Evolutionary conservation across 2,888 invertebrate species (phyloP).

Genomic region (Nasonia oneida): DNA sequence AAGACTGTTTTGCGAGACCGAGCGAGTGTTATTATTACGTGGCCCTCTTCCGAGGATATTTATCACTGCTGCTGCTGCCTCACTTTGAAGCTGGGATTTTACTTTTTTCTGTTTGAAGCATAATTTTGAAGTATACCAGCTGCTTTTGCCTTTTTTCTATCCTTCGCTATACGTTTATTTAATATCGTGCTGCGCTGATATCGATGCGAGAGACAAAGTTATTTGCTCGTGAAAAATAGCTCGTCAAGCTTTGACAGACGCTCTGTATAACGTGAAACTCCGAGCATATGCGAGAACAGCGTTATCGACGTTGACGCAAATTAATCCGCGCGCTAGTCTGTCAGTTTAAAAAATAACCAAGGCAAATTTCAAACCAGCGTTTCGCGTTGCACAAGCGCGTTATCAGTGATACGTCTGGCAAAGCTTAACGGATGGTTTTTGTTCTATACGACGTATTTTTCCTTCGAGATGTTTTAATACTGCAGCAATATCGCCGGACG

Average conservation of each 20-base stretch:
- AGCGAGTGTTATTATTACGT: conserved; percentile 51
- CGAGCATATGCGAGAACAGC: neutral
- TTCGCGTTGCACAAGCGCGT: conserved; percentile 30
- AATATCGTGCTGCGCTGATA: no score
- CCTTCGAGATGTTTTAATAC: neutral
- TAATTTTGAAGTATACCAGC: no score
- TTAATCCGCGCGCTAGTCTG: conserved; percentile 37
- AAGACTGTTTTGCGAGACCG: conserved; percentile 30
- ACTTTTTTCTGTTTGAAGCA: neutral
- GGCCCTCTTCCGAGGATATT: conserved; percentile 34
- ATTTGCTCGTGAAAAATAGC: neutral
- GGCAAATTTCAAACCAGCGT: conserved; percentile 49
- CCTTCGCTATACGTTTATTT: no score
- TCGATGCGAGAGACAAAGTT: no score
- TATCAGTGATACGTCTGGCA: conserved; percentile 44
- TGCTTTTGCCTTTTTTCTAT: no score
- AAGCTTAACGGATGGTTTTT: conserved; percentile 37
- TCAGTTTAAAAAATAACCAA: conserved; percentile 19
- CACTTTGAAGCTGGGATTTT: neutral
- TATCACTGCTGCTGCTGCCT: conserved; percentile 19
- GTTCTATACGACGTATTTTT: neutral
- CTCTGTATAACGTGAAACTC: neutral
- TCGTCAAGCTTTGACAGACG: conserved; percentile 18
- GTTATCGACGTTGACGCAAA: conserved; percentile 42
- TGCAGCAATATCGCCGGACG: neutral